Conservation (phyloP, 2,797 vertebrate species). For the Alauda arvensis region DNA sequence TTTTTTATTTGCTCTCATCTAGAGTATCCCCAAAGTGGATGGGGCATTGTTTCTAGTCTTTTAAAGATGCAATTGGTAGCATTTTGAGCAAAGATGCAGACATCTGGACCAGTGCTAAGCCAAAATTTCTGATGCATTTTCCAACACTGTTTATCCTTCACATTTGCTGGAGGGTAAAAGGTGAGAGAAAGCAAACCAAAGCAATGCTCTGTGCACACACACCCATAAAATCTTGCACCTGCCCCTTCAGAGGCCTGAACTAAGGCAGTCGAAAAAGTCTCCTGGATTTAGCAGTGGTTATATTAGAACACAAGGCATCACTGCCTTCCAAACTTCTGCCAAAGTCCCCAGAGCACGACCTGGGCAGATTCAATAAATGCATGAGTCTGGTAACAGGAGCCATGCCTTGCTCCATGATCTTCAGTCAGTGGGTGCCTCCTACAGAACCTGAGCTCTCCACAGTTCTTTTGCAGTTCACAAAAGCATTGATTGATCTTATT, state of each 20-base stretch:
- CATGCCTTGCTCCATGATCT: neutral
- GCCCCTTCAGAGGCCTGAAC: neutral
- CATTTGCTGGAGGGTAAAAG: neutral
- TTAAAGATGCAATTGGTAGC: neutral
- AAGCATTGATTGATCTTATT: neutral
- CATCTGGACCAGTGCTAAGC: conserved; percentile 13
- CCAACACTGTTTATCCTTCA: neutral
- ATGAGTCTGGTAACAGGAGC: neutral
- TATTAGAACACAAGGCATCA: too few relatives aligned
- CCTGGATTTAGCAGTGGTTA: neutral
- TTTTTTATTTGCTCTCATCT: neutral
- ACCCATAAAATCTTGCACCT: rapidly evolving
- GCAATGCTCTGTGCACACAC: rapidly evolving
- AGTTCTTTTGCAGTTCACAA: neutral
- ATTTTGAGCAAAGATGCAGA: neutral
- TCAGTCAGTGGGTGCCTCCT: neutral
- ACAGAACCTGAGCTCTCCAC: rapidly evolving
- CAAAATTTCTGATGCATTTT: conserved; percentile 14
- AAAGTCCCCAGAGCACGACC: neutral
- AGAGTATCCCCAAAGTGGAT: neutral
- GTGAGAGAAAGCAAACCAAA: neutral
- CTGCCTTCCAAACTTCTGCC: neutral
- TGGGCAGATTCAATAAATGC: neutral
- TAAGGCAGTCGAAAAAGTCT: neutral
- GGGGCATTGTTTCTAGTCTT: neutral